Base-by-base conservation (phyloP, 2,888 invertebrate species). In the Acanthosoma haemorrhoidale region DNA sequence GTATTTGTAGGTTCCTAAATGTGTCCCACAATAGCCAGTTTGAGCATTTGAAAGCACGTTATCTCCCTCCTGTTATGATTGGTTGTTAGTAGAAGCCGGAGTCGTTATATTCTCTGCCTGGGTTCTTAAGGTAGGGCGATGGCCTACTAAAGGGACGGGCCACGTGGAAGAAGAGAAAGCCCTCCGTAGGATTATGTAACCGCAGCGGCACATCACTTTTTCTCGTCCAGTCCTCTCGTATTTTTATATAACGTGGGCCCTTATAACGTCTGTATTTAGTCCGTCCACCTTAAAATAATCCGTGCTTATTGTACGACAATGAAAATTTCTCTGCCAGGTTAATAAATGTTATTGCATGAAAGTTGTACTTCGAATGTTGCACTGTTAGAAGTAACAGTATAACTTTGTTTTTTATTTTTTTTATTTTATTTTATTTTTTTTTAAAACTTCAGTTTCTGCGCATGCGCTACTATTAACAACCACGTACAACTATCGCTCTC, bases 91-190 rank as follows among this genome's bases (percentile, higher is more conserved):
- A 25, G 51, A 25, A 25, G 51, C 51, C 25, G 21, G 51, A 51
- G 51, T 5, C 29, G 51, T 21, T 25, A 51, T 51, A 25, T 51
- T 51, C 51, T 51, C 29, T 51, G 51, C 29, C 51, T 25, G 25
- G n/a, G 13, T 51, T 25, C 29, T 51, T 51, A 51, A 51, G 51
- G 36, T 34, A 61, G 59, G 59, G 61, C 61, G 61, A 61, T 61
- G 61, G 34, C 61, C 61, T 32, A 13, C 15, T 32, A 13, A 21
- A 43, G 43, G 18, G n/a, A 61, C 34, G 61, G 61, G 61, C 61
- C 61, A 61, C 61, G 61, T 61, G 61, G 31, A 36, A 8, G 61
- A 36, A 38, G 61, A 61, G 61, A 61, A 61, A 61, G 61, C 61
- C 61, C 61, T 61, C 15, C 61, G 34, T 16, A 9, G 38, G n/a